phyloP scores from a whole-genome alignment of 1,140 invertebrate genomes.

The Magallana angulata region DNA sequence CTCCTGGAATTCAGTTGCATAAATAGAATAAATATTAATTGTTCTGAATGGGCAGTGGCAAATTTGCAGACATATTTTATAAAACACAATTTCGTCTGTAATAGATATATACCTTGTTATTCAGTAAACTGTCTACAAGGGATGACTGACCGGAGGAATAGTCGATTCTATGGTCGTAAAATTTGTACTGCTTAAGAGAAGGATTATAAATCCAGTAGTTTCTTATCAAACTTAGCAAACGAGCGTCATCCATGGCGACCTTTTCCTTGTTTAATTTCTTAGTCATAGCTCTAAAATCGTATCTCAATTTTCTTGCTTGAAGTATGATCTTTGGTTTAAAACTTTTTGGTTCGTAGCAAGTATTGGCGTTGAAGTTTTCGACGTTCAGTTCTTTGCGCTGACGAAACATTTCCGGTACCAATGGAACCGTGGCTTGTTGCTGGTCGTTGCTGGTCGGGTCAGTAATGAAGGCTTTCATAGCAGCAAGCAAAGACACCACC shows the following conservation, averaged over 20 bases:
- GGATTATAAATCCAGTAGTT: constrained; percentile 47
- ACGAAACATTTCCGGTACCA: neutral
- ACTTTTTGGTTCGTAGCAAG: neutral
- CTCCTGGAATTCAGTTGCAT: constrained; percentile 44
- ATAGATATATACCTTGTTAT: neutral
- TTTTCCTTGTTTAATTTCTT: constrained; percentile 32
- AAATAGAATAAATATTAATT: too few relatives aligned
- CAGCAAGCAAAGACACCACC: neutral
- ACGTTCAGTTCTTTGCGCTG: neutral
- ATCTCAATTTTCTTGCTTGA: neutral
- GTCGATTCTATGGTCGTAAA: constrained; percentile 23
- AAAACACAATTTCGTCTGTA: too few relatives aligned
- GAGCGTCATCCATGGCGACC: constrained; percentile 40
- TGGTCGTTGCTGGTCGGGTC: neutral
- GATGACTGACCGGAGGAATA: constrained; percentile 16
- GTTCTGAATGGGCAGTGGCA: too few relatives aligned
- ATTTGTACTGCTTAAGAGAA: constrained; percentile 32
- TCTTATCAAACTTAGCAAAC: constrained; percentile 39
- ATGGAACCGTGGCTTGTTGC: neutral
- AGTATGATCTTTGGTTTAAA: constrained; percentile 14
- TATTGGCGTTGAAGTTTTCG: neutral
- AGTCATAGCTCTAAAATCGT: neutral
- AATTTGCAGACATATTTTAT: too few relatives aligned
- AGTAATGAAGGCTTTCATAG: neutral
- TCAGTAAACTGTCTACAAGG: neutral